Conservation (phyloP, 2,113 vertebrate genomes). For the Pycnonotus jocosus region DNA sequence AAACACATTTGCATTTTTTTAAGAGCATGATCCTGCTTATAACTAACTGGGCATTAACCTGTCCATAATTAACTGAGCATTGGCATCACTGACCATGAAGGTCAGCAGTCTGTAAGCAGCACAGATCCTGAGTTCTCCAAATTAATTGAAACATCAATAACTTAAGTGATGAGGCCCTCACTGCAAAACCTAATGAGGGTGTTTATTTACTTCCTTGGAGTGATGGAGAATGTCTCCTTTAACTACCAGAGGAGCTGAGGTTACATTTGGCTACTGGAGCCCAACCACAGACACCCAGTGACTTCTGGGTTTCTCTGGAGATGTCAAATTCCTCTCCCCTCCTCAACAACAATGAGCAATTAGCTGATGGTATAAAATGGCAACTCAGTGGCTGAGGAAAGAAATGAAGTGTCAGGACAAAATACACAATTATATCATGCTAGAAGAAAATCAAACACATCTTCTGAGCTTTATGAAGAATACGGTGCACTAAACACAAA, state of each 20-base stretch:
- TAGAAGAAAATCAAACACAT: not conserved
- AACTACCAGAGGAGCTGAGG: not conserved
- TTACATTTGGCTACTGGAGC: not conserved
- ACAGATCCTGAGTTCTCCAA: not conserved
- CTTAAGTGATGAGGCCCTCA: not conserved
- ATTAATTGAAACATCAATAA: not conserved
- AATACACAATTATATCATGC: not conserved
- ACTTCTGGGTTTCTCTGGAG: not conserved
- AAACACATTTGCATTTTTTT: not conserved
- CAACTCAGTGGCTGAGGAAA: rapidly evolving
- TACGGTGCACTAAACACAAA: not conserved
- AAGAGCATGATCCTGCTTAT: not conserved
- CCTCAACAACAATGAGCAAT: not conserved
- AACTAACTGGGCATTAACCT: not conserved
- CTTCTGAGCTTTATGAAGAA: not conserved
- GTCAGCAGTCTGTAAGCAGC: not conserved
- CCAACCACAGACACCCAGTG: not conserved
- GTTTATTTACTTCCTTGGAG: not conserved
- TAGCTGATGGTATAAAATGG: not conserved
- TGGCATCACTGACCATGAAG: not conserved
- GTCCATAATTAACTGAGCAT: not conserved
- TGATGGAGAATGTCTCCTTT: not conserved
- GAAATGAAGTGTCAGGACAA: not conserved
- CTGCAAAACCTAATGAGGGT: not conserved
- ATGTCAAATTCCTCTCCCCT: not conserved